These are phyloP conservation scores for Carapus acus DNA, from an alignment of 2,797 vertebrate genomes.

Conservation along the genomic window DNA sequence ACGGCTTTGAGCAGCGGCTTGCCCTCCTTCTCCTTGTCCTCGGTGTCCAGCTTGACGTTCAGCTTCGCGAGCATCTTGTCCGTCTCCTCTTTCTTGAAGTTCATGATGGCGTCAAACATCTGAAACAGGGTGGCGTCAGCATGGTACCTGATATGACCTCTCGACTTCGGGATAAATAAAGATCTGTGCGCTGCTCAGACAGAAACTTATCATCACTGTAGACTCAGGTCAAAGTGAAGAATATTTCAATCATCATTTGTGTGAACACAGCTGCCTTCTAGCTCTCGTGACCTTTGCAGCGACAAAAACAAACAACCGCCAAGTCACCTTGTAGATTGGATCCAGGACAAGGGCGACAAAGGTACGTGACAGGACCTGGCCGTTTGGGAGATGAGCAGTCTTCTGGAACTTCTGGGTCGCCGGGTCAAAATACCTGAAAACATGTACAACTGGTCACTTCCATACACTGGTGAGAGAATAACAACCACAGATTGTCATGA, in stretches of 20 bases:
- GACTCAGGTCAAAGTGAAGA: constrained; percentile 99
- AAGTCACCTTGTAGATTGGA: constrained; percentile 85
- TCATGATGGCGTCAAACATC: constrained; percentile 95
- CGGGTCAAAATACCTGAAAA: constrained; percentile 79
- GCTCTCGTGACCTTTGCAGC: too few relatives aligned
- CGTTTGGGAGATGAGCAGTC: constrained; percentile 65
- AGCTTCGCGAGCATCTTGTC: constrained; percentile 85
- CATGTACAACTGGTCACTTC: too few relatives aligned
- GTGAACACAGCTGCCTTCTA: constrained; percentile 19
- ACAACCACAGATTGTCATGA: too few relatives aligned
- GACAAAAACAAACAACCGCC: too few relatives aligned
- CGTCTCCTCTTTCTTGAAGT: constrained; percentile 87
- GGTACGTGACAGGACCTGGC: constrained; percentile 78
- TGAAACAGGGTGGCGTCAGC: too few relatives aligned
- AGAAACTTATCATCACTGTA: constrained; percentile 77
- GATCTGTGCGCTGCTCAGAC: constrained; percentile 61
- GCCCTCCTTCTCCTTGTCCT: constrained; percentile 91
- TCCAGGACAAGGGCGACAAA: constrained; percentile 88
- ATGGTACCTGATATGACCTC: neutral
- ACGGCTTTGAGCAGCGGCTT: constrained; percentile 93
- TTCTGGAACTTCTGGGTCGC: constrained; percentile 83
- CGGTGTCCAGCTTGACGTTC: constrained; percentile 86
- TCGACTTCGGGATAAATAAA: neutral
- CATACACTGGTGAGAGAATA: too few relatives aligned
- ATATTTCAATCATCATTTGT: constrained; percentile 81